phyloP scores from a whole-genome alignment of 2,113 vertebrate genomes.

The Motacilla tschutschensis region DNA sequence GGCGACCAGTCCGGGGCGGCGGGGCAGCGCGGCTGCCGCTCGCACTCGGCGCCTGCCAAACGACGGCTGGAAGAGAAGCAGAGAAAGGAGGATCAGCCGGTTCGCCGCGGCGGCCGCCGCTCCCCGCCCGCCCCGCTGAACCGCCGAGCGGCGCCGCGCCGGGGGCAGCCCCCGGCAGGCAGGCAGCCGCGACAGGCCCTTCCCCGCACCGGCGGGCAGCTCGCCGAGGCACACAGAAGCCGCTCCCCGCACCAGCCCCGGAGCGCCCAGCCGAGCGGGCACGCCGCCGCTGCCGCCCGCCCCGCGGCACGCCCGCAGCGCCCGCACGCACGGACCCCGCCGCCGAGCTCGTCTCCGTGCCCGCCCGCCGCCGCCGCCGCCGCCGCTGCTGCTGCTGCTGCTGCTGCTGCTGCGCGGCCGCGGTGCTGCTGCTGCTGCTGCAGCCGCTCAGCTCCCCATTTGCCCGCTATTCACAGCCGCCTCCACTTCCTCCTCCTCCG shows the following conservation, averaged over 20 bases:
- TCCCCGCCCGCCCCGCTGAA: background rate
- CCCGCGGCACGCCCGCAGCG: background rate
- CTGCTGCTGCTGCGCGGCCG: background rate
- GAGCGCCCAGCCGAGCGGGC: background rate
- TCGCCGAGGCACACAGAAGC: background rate
- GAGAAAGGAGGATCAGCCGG: background rate
- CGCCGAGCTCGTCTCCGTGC: background rate
- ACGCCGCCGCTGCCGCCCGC: background rate
- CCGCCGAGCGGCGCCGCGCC: background rate
- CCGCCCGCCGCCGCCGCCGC: background rate
- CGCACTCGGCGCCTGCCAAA: background rate
- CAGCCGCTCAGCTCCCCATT: constrained; percentile 23
- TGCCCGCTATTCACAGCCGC: constrained; percentile 41
- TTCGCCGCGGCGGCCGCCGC: background rate
- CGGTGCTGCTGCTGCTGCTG: background rate
- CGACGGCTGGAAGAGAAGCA: background rate
- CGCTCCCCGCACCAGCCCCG: background rate
- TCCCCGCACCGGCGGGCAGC: background rate
- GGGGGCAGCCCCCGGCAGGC: background rate
- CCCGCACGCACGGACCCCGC: background rate
- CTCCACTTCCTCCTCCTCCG: constrained; percentile 1
- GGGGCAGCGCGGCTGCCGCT: background rate
- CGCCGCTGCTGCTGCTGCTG: background rate
- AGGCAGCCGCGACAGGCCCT: constrained; percentile 10
- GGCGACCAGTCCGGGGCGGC: background rate